A percentile compares a stretch with the other conserved stretches of the same genome.
These are phyloP conservation scores for Heliopora coerulea DNA, from an alignment of 92 coral and sea anemone species.

Conservation along the genomic window DNA sequence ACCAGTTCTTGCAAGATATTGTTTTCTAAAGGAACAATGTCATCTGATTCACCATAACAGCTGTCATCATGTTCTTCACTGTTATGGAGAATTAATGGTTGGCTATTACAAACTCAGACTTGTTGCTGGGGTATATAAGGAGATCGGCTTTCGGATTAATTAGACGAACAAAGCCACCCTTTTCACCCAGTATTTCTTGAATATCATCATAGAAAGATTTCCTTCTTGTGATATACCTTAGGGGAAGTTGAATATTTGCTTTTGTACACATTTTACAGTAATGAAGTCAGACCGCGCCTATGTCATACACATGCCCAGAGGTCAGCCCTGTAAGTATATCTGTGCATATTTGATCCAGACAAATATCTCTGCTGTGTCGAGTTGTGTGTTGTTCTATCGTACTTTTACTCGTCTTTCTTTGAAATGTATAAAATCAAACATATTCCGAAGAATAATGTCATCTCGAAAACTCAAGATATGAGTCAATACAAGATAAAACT, in stretches of 20 bases:
- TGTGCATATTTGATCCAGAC: not conserved
- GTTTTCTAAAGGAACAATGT: slow-evolving; percentile 17
- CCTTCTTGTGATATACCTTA: not conserved
- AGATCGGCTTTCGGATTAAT: not conserved
- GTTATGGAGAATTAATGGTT: not conserved
- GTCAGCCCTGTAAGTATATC: not conserved
- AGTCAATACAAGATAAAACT: too few species aligned
- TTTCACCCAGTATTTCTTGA: not conserved
- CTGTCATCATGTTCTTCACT: not conserved
- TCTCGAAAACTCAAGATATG: too few species aligned
- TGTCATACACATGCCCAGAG: slow-evolving; percentile 22
- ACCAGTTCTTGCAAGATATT: slow-evolving; percentile 22
- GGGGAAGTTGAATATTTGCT: slow-evolving; percentile 1
- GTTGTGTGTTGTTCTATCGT: too few species aligned
- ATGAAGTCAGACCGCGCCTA: slow-evolving; percentile 1
- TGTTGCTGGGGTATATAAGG: slow-evolving; percentile 10
- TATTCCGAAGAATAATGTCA: too few species aligned
- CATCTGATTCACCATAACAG: slow-evolving; percentile 4
- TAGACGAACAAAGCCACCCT: slow-evolving; percentile 12
- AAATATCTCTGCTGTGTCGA: slow-evolving; percentile 1
- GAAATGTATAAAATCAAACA: too few species aligned
- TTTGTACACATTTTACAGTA: slow-evolving; percentile 1
- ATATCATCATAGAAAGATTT: slow-evolving; percentile 19
- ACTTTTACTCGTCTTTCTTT: too few species aligned
- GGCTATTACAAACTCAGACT: not conserved